Conservation (phyloP, 2,113 vertebrate species). For the Zosterops lateralis region DNA sequence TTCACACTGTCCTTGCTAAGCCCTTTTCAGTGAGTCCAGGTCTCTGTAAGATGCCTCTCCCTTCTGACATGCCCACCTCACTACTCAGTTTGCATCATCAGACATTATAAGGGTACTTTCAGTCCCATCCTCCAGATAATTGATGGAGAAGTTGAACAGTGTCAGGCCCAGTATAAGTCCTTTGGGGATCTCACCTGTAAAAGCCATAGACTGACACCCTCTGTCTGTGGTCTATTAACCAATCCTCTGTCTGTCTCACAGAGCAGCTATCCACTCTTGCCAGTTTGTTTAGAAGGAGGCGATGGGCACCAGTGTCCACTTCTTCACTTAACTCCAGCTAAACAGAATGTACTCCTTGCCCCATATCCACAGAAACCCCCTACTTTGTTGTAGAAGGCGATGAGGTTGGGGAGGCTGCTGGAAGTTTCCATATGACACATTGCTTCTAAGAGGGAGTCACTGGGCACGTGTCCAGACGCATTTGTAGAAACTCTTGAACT, state of each 20-base stretch:
- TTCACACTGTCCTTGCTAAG: not conserved
- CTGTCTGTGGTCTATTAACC: not conserved
- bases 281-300: not conserved
- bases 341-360: not conserved
- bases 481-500: not conserved
- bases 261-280: too few species aligned
- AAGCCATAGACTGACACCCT: not conserved
- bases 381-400: not conserved
- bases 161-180: not conserved
- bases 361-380: not conserved
- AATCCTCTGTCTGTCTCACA: not conserved
- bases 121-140: not conserved
- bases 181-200: not conserved
- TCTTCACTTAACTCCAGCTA: not conserved
- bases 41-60: not conserved
- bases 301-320: fast-evolving
- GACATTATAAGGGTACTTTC: not conserved
- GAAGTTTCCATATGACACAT: not conserved
- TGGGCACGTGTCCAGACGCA: fast-evolving
- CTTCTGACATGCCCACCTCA: not conserved
- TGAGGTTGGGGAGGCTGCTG: not conserved
- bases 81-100: not conserved
- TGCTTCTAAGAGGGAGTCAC: not conserved
- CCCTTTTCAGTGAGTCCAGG: not conserved
- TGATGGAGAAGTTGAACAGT: not conserved